These are phyloP conservation scores for Tringa solitaria DNA, from an alignment of 2,113 vertebrate species.

Conservation along the genomic window DNA sequence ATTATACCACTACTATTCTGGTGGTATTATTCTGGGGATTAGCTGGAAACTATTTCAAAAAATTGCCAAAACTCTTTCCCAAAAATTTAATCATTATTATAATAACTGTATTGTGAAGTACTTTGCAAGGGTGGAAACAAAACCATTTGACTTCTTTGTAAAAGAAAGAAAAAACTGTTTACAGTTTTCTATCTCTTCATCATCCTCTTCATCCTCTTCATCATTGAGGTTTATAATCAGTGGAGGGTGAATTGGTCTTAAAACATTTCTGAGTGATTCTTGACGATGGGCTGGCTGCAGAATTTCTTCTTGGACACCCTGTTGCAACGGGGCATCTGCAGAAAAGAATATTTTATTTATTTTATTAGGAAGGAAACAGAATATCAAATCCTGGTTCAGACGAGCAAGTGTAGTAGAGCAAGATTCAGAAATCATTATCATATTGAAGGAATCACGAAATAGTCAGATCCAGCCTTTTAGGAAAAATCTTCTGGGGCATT, in stretches of 20 bases:
- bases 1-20: neutral
- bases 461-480: neutral
- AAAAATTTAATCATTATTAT: neutral
- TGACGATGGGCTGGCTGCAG: conserved; percentile 5
- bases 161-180: neutral
- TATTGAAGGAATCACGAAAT: neutral
- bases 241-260: conserved; percentile 64
- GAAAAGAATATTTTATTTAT: neutral
- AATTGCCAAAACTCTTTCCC: neutral
- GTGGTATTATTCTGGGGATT: neutral
- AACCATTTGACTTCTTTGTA: neutral
- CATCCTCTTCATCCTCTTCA: conserved; percentile 61
- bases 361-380: neutral
- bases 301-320: conserved; percentile 54
- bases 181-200: conserved; percentile 62
- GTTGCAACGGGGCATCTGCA: conserved; percentile 48
- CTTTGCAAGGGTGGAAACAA: neutral
- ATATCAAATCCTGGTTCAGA: neutral
- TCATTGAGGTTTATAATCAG: conserved; percentile 65
- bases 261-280: conserved; percentile 25
- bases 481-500: neutral
- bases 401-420: neutral
- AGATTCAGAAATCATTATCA: neutral
- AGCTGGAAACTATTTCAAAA: neutral
- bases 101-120: neutral